Evolutionary conservation across 2,888 invertebrate genomes (phyloP), one percentile per base, ranked within the genome.

Genomic region (Dryobotodes eremita): DNA sequence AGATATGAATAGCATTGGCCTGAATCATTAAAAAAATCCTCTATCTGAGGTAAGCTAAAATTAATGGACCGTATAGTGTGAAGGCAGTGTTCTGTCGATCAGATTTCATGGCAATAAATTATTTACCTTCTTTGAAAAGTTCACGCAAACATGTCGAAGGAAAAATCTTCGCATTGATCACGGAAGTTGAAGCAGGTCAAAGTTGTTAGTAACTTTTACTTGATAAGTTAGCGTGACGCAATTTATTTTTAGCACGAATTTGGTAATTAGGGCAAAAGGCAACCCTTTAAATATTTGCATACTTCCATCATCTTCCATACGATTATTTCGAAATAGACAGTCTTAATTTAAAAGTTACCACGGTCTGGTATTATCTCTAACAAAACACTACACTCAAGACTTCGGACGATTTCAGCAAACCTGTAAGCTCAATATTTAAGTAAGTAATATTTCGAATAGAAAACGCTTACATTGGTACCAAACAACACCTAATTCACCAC

Each of bases 161-260:
- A 71, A 76, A 72, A 75, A 71, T 62, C 46, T 74, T 71, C 31
- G 48, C 15, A 79, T 79, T 68, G 62, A 83, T 86, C 66, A 71
- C 61, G 36, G 62, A 75, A 78, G 48, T 83, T 75, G 10, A 75
- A 86, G 53, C 82, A 59, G 78, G 79, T 71, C 75, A 83, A 75
- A 69, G 53, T 72, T 86, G 62, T 75, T 64, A 46, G 55, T 31
- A 62, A 65, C 61, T 68, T 57, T 50, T 17, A 36, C 15, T 69
- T 57, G 61, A 61, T 31, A 61, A 36, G 50, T 20, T 36, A 42
- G n/a, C 55, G 69, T 65, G 50, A 71, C 31, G 57, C 23, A 64
- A 66, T 77, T 53, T 57, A 53, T 61, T 42, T 69, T 71, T 62
- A 48, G 36, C 20, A 48, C 0, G 15, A 36, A 59, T 69, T 31